Base-by-base conservation (phyloP, 1,140 invertebrate species). In the Aphaenogaster floridana region DNA sequence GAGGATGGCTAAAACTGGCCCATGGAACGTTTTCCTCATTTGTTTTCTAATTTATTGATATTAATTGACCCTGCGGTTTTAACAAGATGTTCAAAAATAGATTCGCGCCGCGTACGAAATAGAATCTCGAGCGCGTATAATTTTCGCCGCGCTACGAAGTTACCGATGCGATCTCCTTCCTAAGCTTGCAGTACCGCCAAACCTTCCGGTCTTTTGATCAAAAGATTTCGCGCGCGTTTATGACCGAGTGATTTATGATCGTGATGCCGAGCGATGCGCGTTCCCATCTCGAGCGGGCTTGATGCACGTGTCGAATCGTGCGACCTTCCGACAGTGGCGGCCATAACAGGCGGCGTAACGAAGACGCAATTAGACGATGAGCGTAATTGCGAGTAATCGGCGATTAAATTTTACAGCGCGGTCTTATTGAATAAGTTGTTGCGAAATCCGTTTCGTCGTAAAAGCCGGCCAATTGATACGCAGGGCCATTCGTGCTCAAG, bases 271-370 rank as follows among this genome's bases (percentile, higher is more conserved):
- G 78, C 48, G 79, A 81, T 71, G 66, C 48, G 64, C 36, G 66
- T 81, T 81, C 78, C 50, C 64, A 69, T 81, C 79, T 54, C 28
- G 79, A 71, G 52, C 79, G 79, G 71, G 64, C 79, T 39, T 52
- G 79, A 71, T 81, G 66, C 50, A 71, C 64, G 66, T 71, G 79
- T 81, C 79, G 79, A 81, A 81, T 81, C 79, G 79, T 50, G 79
- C 64, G 79, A 81, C 79, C 66, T 71, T 81, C 66, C 64, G 79
- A 69, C 79, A 57, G 50, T 68, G 61, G 77, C 61, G 42, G 64
- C 63, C 64, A 71, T 81, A 81, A 81, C 79, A 36, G 48, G 79
- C 79, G 64, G 13, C 39, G 39, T 81, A 81, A 81, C 79, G 79
- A 81, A 81, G 66, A 81, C 50, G 64, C 79, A 81, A 81, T 81